Percentiles rank a stretch among this genome's conserved stretches.
These are phyloP conservation scores for Cotesia chilonis DNA, from an alignment of 1,140 invertebrate species.

Conservation along the genomic window DNA sequence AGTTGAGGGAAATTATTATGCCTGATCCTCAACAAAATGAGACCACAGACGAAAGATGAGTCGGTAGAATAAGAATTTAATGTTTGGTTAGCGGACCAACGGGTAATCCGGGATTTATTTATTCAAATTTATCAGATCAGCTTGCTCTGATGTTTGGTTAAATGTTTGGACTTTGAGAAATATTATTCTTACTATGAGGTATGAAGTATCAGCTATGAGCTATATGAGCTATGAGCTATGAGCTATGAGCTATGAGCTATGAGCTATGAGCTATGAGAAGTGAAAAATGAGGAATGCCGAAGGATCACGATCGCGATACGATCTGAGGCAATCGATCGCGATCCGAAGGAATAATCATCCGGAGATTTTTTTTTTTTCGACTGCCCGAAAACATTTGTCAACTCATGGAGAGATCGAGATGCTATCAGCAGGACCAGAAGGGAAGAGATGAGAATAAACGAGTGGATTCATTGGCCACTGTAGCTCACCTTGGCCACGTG, in stretches of 20 bases:
- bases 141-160: too few relatives aligned
- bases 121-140: too few relatives aligned
- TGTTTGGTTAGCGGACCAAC: too few relatives aligned
- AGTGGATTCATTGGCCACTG: conserved; percentile 29
- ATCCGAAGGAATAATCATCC: conserved; percentile 19
- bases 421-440: conserved; percentile 17
- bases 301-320: conserved; percentile 13
- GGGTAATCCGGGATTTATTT: too few relatives aligned
- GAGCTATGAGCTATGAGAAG: background rate
- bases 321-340: conserved; percentile 32
- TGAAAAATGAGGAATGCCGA: conserved; percentile 12
- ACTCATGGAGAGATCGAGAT: conserved; percentile 31
- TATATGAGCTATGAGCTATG: background rate
- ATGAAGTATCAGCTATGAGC: too few relatives aligned
- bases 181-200: too few relatives aligned
- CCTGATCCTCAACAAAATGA: too few relatives aligned
- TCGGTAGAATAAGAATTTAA: too few relatives aligned
- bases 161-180: too few relatives aligned
- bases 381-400: conserved; percentile 36
- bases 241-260: too few relatives aligned
- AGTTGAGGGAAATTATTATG: too few relatives aligned
- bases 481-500: conserved; percentile 10
- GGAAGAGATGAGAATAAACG: conserved; percentile 16
- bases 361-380: conserved; percentile 8
- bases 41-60: too few relatives aligned